Conservation (phyloP, 2,888 invertebrate genomes). For the Nesidiocoris tenuis region DNA sequence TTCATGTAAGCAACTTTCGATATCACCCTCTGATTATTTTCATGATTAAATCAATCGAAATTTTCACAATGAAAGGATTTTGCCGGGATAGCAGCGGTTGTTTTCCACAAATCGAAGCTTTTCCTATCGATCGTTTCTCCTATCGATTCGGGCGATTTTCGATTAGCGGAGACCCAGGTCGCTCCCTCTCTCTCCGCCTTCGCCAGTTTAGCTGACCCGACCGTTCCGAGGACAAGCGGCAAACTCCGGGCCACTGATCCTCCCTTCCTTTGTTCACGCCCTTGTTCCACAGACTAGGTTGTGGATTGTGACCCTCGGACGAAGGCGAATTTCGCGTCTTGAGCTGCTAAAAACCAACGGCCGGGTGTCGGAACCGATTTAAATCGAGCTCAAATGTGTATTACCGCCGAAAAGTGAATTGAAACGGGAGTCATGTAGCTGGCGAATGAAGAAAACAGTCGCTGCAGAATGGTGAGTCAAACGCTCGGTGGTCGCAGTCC, state of each 20-base stretch:
- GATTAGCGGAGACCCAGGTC: neutral
- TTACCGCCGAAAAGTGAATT: neutral
- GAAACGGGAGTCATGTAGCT: constrained; percentile 36
- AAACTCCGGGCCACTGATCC: neutral
- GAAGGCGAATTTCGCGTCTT: no score
- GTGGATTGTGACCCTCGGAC: no score
- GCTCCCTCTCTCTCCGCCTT: neutral
- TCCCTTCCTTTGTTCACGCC: constrained; percentile 8
- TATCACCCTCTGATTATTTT: no score
- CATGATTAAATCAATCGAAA: no score
- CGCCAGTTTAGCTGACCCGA: neutral
- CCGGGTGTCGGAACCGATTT: neutral
- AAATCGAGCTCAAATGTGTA: neutral
- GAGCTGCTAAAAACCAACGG: neutral
- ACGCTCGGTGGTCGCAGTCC: neutral
- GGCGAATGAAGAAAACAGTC: constrained; percentile 51
- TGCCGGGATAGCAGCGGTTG: no score
- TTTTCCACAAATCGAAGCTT: no score
- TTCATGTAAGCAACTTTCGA: no score
- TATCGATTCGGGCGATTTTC: no score
- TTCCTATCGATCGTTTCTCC: no score
- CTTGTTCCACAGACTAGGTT: constrained; percentile 1
- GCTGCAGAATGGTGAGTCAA: constrained; percentile 49
- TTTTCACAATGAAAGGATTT: no score
- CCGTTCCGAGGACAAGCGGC: neutral